Conservation (phyloP, 2,888 invertebrate species). For the Hofmannophila pseudospretella region DNA sequence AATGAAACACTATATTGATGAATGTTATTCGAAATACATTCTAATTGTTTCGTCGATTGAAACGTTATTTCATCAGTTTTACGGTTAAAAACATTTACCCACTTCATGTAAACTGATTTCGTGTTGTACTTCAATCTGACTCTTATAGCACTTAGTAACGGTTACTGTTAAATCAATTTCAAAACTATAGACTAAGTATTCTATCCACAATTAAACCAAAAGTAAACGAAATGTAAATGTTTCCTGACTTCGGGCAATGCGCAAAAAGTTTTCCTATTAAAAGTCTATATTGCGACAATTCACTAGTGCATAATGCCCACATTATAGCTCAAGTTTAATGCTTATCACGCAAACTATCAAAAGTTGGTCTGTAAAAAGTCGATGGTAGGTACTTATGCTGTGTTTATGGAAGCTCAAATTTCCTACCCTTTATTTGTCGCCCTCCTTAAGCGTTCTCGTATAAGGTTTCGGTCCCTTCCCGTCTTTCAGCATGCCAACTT, state of each 20-base stretch:
- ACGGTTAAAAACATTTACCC: too few species aligned
- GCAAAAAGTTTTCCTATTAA: slow-evolving; percentile 55
- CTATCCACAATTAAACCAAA: background rate
- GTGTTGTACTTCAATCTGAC: too few species aligned
- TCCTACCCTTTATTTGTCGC: slow-evolving; percentile 10
- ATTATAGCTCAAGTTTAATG: slow-evolving; percentile 34
- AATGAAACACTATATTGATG: too few species aligned
- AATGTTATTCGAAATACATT: too few species aligned
- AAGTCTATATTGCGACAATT: slow-evolving; percentile 35
- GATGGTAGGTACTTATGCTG: background rate
- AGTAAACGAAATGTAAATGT: slow-evolving; percentile 21
- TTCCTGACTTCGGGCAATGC: slow-evolving; percentile 30
- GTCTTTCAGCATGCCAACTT: slow-evolving; percentile 25
- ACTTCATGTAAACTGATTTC: too few species aligned
- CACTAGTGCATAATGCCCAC: slow-evolving; percentile 37
- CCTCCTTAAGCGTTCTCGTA: slow-evolving; percentile 13
- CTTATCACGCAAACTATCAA: slow-evolving; percentile 25
- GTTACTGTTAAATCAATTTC: too few species aligned
- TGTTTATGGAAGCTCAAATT: slow-evolving; percentile 3
- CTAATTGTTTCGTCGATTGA: too few species aligned
- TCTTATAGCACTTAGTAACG: too few species aligned
- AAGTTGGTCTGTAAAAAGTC: slow-evolving; percentile 9
- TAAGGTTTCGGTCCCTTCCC: slow-evolving; percentile 21
- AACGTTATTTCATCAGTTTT: too few species aligned
- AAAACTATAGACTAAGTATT: too few species aligned